These are phyloP conservation scores for Agrotis puta DNA, from an alignment of 2,888 invertebrate genomes.

Conservation along the genomic window DNA sequence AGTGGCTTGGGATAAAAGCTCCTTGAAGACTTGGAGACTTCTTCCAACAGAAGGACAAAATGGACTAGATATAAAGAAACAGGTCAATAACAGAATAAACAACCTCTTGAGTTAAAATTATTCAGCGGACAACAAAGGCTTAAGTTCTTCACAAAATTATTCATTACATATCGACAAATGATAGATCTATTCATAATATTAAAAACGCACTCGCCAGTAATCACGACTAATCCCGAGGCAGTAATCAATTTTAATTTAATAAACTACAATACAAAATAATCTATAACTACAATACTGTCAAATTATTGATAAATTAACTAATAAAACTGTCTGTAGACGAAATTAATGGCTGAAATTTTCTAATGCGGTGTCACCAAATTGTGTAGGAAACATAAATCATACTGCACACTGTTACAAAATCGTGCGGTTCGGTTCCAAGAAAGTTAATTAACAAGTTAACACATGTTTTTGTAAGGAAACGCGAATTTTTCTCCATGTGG, in stretches of 20 bases:
- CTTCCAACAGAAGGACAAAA: no score
- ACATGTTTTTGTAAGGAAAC: constrained; percentile 81
- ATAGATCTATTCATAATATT: neutral
- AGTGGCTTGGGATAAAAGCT: no score
- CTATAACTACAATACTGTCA: constrained; percentile 56
- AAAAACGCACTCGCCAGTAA: constrained; percentile 21
- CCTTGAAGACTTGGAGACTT: no score
- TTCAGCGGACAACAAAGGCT: no score
- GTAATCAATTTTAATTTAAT: constrained; percentile 48
- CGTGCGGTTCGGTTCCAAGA: constrained; percentile 77
- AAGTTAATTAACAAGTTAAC: constrained; percentile 87
- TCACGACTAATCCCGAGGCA: constrained; percentile 46
- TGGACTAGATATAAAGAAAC: no score
- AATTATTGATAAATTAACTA: constrained; percentile 62
- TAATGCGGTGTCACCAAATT: constrained; percentile 71
- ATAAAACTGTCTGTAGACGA: constrained; percentile 65
- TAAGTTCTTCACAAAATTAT: neutral
- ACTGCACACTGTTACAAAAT: constrained; percentile 52
- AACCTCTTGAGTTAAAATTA: no score
- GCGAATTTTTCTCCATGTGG: constrained; percentile 67
- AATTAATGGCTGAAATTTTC: constrained; percentile 70
- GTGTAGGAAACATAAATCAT: constrained; percentile 83
- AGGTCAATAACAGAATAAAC: no score
- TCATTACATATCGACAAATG: neutral
- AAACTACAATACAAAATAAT: constrained; percentile 51